These are phyloP conservation scores for Merluccius polli DNA, from an alignment of 2,797 vertebrate species.

Conservation along the genomic window DNA sequence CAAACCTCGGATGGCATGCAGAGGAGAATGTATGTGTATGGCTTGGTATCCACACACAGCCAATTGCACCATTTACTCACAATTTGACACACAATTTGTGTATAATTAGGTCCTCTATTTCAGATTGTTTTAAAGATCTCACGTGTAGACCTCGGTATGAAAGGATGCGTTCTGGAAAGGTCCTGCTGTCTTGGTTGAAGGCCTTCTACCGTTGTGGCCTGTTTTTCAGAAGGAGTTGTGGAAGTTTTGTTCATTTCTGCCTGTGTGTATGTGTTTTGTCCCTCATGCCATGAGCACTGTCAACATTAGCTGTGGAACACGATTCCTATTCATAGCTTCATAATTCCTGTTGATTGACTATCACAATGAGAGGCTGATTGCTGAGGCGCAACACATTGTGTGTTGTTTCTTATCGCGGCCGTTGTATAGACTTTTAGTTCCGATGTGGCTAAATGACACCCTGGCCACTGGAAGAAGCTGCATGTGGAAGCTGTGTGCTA, in stretches of 20 bases:
- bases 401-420: background rate
- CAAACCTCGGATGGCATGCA: conserved; percentile 10
- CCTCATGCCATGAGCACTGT: background rate
- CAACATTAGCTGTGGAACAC: background rate
- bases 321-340: background rate
- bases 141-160: conserved; percentile 1
- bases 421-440: background rate
- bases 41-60: conserved; percentile 25
- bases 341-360: background rate
- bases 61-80: background rate
- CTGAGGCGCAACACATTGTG: no score
- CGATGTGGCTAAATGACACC: background rate
- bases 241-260: conserved; percentile 18
- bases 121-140: background rate
- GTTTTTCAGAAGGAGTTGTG: background rate
- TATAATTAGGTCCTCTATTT: conserved; percentile 17
- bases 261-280: conserved; percentile 2
- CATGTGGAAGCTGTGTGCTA: background rate
- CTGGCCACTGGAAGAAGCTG: background rate
- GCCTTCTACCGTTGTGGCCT: background rate
- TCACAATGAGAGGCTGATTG: background rate
- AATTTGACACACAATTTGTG: conserved; percentile 13
- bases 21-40: conserved; percentile 24
- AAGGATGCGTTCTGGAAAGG: background rate
- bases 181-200: background rate